phyloP scores from a whole-genome alignment of 2,113 vertebrate species.

The Nycticryphes semicollaris region DNA sequence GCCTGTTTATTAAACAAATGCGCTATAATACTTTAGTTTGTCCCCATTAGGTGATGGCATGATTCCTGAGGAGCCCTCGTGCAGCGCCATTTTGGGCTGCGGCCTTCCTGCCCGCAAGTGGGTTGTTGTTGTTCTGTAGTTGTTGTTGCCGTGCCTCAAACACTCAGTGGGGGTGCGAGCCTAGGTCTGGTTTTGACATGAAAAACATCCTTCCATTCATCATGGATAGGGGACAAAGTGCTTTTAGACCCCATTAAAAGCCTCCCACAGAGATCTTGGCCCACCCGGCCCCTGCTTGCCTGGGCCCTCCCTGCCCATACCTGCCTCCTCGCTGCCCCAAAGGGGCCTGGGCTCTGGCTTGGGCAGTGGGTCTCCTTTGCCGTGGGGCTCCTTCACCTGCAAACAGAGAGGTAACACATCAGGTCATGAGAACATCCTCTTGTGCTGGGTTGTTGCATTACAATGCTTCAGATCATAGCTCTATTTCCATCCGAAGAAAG shows the following conservation, averaged over 20 bases:
- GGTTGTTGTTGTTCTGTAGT: neutral
- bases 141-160: neutral
- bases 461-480: neutral
- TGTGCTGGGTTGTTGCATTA: neutral
- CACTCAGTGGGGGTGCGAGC: neutral
- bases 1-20: neutral
- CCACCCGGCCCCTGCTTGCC: accelerated
- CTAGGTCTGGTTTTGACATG: neutral
- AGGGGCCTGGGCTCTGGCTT: slow-evolving; percentile 71
- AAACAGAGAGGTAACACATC: slow-evolving; percentile 66
- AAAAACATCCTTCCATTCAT: neutral
- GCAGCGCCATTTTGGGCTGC: neutral
- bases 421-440: neutral
- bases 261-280: neutral
- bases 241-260: neutral
- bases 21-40: neutral
- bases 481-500: neutral
- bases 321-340: slow-evolving; percentile 74
- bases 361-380: slow-evolving; percentile 55
- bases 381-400: slow-evolving; percentile 74
- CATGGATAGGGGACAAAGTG: neutral
- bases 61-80: neutral
- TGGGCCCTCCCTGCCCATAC: neutral
- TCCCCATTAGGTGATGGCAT: neutral
- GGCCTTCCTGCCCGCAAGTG: accelerated